Conservation (phyloP, 2,797 vertebrate genomes). For the Halcyon badia region DNA sequence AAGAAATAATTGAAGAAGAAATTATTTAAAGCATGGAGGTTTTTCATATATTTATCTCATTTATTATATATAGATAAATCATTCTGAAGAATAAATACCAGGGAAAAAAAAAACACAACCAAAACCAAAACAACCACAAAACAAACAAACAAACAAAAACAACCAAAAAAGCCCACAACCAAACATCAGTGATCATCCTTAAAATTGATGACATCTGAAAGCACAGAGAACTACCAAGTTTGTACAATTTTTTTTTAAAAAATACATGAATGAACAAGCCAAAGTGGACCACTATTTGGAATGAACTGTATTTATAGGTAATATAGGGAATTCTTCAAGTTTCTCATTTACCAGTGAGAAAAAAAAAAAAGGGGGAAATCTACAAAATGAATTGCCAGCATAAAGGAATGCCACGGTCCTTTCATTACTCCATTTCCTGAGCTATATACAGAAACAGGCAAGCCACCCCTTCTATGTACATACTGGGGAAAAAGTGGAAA, state of each 20-base stretch:
- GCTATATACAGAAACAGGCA: not conserved
- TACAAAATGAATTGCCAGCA: not conserved
- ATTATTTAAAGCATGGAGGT: not conserved
- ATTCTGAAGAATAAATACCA: not conserved
- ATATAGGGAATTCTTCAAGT: not conserved
- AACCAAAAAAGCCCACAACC: too few species aligned
- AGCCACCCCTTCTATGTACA: not conserved
- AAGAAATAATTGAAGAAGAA: not conserved
- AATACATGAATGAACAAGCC: accelerated
- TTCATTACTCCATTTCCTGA: not conserved
- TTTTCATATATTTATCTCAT: not conserved
- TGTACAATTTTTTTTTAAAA: not conserved
- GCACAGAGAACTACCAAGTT: not conserved
- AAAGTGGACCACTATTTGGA: not conserved
- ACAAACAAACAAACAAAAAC: too few species aligned
- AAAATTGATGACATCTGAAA: not conserved
- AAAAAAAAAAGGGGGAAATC: not conserved
- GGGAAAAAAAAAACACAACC: not conserved
- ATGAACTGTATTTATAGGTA: not conserved
- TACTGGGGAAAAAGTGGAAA: not conserved
- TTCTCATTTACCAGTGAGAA: not conserved
- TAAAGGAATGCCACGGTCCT: not conserved
- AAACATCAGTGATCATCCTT: not conserved
- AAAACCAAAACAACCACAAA: not conserved
- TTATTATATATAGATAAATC: not conserved